Evolutionary conservation across 2,113 vertebrate genomes (phyloP).

Genomic region (Chinchilla lanigera): DNA sequence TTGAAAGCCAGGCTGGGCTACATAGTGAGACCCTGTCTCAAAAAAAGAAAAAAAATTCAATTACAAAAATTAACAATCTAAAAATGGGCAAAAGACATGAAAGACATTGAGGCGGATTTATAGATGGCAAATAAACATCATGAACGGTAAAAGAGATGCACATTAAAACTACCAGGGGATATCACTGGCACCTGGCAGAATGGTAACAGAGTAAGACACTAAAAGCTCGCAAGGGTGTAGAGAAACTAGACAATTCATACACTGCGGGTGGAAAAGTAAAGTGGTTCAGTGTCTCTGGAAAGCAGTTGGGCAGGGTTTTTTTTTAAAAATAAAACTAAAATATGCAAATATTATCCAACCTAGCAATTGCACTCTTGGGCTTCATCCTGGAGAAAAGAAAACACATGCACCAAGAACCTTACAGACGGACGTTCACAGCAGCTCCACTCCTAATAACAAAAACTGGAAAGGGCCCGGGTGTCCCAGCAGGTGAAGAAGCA

Average conservation of each 20-base stretch:
- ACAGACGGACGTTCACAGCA: not conserved
- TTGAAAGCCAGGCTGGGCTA: not conserved
- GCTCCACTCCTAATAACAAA: not conserved
- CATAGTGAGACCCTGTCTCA: not conserved
- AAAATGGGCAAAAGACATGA: conserved; percentile 25
- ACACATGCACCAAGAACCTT: not conserved
- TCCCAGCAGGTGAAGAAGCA: not conserved
- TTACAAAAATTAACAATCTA: conserved; percentile 13
- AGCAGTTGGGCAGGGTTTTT: not conserved
- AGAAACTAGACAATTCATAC: not conserved
- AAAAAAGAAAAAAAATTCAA: not conserved
- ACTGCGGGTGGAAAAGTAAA: not conserved
- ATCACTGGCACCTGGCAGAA: not conserved
- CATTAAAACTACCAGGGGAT: not conserved
- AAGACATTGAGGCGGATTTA: not conserved
- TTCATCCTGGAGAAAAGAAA: conserved; percentile 8
- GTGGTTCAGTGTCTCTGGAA: not conserved
- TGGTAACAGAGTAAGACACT: not conserved
- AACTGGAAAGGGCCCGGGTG: not conserved
- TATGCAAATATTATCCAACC: not conserved
- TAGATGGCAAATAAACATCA: not conserved
- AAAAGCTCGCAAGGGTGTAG: not conserved
- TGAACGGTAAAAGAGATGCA: not conserved
- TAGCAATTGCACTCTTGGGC: not conserved
- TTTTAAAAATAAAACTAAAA: not conserved